Evolutionary conservation across 2,888 invertebrate species (phyloP).

Genomic region (Rhagonycha fulva): DNA sequence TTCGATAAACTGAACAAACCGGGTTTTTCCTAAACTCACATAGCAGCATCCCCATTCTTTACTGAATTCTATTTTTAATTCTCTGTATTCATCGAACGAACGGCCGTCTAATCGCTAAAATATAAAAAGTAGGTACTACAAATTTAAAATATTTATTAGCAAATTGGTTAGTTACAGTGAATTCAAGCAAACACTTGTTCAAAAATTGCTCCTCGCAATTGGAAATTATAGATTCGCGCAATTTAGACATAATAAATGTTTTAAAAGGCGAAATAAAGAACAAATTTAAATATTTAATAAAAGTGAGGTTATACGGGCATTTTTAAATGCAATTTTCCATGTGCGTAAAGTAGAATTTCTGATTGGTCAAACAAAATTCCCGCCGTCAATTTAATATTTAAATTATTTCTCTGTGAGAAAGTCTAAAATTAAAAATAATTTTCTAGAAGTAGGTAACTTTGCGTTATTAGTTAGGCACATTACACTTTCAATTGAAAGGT

Average conservation of each 20-base stretch:
- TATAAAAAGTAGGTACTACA: not conserved
- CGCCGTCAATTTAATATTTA: not conserved
- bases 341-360: not conserved
- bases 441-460: no score
- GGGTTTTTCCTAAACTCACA: conserved; percentile 79
- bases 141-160: conserved; percentile 27
- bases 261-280: not conserved
- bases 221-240: conserved; percentile 70
- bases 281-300: not conserved
- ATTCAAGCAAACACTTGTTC: conserved; percentile 65
- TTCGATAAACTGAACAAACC: conserved; percentile 59
- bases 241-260: conserved; percentile 50
- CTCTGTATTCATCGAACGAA: conserved; percentile 72
- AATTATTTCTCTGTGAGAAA: not conserved
- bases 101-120: conserved; percentile 83
- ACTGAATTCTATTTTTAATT: conserved; percentile 74
- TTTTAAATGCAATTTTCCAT: not conserved
- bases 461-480: no score
- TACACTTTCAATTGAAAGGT: no score
- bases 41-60: conserved; percentile 83
- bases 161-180: conserved; percentile 60
- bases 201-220: conserved; percentile 75
- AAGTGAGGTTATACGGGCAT: not conserved
- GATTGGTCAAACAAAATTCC: not conserved
- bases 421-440: no score